A percentile compares a stretch with the other conserved stretches of the same genome.
phyloP scores from a whole-genome alignment of 2,113 vertebrate genomes.

The Amphilophus citrinellus region DNA sequence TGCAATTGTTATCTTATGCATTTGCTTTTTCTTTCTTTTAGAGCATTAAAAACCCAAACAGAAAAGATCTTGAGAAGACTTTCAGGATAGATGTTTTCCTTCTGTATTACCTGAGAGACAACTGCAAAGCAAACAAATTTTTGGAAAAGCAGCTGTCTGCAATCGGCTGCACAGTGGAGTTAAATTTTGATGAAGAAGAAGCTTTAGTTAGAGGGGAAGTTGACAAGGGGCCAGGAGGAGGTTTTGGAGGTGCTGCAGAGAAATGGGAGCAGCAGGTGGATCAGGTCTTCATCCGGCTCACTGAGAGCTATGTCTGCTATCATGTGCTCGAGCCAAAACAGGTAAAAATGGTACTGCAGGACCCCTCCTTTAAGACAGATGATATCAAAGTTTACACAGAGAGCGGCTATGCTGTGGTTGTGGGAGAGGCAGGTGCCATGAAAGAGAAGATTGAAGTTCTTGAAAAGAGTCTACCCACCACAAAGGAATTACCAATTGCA shows the following conservation, averaged over 20 bases:
- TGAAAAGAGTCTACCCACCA: slow-evolving; percentile 17
- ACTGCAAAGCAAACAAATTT: slow-evolving; percentile 1
- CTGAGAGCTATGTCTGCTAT: slow-evolving; percentile 31
- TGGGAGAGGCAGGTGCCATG: slow-evolving; percentile 54
- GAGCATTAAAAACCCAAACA: not conserved
- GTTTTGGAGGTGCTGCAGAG: not conserved
- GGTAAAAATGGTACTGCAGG: slow-evolving; percentile 14
- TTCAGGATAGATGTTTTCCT: slow-evolving; percentile 52
- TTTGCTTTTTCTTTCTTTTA: not conserved
- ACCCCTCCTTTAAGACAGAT: not conserved
- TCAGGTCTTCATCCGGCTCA: slow-evolving; percentile 5
- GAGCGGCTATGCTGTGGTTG: slow-evolving; percentile 44
- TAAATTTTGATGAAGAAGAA: slow-evolving; percentile 48
- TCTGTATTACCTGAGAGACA: slow-evolving; percentile 64
- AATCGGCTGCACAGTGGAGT: slow-evolving; percentile 43
- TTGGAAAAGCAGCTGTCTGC: slow-evolving; percentile 45
- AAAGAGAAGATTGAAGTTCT: slow-evolving; percentile 29
- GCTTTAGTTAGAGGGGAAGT: slow-evolving; percentile 51
- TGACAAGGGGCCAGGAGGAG: slow-evolving; percentile 10
- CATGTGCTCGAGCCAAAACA: slow-evolving; percentile 44
- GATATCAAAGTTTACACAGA: slow-evolving; percentile 22
- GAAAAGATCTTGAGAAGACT: slow-evolving; percentile 47
- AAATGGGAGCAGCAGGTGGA: slow-evolving; percentile 65
- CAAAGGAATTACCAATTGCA: slow-evolving; percentile 22
- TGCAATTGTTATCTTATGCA: too few relatives aligned